Percentiles rank a stretch among this genome's conserved stretches.
phyloP scores from a whole-genome alignment of 1,140 invertebrate genomes.

The Thaumetopoea pityocampa region DNA sequence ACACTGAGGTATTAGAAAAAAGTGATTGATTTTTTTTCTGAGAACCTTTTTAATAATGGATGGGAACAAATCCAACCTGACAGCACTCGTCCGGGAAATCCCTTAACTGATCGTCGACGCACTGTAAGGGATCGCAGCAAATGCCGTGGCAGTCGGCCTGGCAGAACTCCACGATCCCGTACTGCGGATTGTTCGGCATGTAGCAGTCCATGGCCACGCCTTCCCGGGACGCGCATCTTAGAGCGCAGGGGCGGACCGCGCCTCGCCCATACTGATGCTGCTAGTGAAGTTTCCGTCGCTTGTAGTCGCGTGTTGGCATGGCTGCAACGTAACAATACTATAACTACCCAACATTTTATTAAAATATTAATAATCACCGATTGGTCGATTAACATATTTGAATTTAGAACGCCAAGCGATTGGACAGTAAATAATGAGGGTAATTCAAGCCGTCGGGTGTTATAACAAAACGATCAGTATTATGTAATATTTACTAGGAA shows the following conservation, averaged over 20 bases:
- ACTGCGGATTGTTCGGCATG: slow-evolving; percentile 74
- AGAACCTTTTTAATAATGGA: no score
- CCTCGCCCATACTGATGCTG: slow-evolving; percentile 12
- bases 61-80: no score
- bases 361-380: no score
- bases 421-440: no score
- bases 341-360: no score
- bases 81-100: slow-evolving; percentile 62
- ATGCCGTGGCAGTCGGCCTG: slow-evolving; percentile 42
- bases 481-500: no score
- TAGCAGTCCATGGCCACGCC: slow-evolving; percentile 71
- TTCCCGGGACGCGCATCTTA: slow-evolving; percentile 30
- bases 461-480: no score
- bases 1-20: no score
- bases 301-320: slow-evolving; percentile 48
- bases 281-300: slow-evolving; percentile 44
- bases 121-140: slow-evolving; percentile 66
- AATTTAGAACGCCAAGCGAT: no score
- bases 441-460: no score
- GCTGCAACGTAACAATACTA: slow-evolving; percentile 25
- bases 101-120: slow-evolving; percentile 39
- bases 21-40: no score
- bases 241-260: slow-evolving; percentile 40
- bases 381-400: no score
- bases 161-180: slow-evolving; percentile 60